Evolutionary conservation across 2,113 vertebrate genomes (phyloP).

Genomic region (Amazona guildingii): DNA sequence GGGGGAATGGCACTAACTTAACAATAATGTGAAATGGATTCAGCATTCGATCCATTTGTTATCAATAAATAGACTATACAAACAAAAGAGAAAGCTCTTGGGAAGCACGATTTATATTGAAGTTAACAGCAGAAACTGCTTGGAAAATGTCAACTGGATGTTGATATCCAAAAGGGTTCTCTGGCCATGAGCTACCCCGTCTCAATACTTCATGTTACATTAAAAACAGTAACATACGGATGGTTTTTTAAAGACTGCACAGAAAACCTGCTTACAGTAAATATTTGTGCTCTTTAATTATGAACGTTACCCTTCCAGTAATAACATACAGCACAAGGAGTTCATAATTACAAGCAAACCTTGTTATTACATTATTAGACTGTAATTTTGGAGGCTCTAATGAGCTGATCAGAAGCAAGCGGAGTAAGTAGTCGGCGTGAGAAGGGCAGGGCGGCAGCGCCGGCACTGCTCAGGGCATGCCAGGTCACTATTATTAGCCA

Average conservation of each 20-base stretch:
- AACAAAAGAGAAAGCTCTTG: neutral
- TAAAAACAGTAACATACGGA: neutral
- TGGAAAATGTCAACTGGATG: neutral
- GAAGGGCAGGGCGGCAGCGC: slow-evolving; percentile 36
- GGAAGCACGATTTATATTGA: neutral
- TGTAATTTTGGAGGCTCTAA: slow-evolving; percentile 40
- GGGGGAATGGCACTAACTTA: neutral
- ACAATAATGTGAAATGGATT: neutral
- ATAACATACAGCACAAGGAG: neutral
- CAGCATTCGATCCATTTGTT: neutral
- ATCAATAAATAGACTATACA: neutral
- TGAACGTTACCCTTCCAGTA: neutral
- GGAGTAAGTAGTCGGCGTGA: neutral
- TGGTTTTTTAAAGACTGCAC: neutral
- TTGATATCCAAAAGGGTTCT: neutral
- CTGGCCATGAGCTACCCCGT: neutral
- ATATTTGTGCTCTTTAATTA: slow-evolving; percentile 37
- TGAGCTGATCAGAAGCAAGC: slow-evolving; percentile 40
- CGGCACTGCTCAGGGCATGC: slow-evolving; percentile 1
- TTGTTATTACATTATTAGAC: slow-evolving; percentile 25
- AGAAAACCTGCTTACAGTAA: slow-evolving; percentile 5
- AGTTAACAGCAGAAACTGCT: neutral
- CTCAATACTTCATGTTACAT: neutral
- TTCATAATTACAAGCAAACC: slow-evolving; percentile 9
- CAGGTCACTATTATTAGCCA: slow-evolving; percentile 77